phyloP scores from a whole-genome alignment of 92 coral and sea anemone species.

The Siderastrea siderea region DNA sequence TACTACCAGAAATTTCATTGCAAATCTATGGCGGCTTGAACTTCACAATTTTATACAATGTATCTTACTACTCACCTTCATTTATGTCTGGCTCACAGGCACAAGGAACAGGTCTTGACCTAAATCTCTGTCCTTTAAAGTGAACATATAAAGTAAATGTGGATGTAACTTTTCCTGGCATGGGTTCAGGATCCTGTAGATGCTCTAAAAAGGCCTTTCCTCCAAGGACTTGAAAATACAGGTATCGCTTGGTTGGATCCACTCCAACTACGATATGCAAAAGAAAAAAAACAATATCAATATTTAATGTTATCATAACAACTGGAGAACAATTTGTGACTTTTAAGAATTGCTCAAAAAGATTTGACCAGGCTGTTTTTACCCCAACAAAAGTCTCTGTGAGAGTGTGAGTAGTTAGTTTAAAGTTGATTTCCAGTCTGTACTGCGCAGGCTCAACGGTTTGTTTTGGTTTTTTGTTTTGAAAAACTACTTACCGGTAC shows the following conservation, averaged over 20 bases:
- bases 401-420: too few species aligned
- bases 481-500: too few species aligned
- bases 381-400: too few species aligned
- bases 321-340: too few species aligned
- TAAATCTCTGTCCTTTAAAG: slow-evolving; percentile 97
- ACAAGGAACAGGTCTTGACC: slow-evolving; percentile 95
- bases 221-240: slow-evolving; percentile 95
- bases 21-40: too few species aligned
- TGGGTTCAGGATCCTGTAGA: slow-evolving; percentile 96
- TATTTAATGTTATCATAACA: neutral
- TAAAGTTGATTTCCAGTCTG: too few species aligned
- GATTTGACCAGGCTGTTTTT: too few species aligned
- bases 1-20: too few species aligned
- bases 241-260: slow-evolving; percentile 96
- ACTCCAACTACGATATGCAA: slow-evolving; percentile 70
- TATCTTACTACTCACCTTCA: slow-evolving; percentile 76
- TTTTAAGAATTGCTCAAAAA: too few species aligned
- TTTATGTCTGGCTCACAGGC: slow-evolving; percentile 98
- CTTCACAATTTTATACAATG: too few species aligned
- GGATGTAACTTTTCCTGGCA: slow-evolving; percentile 95
- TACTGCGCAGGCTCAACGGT: too few species aligned
- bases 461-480: too few species aligned
- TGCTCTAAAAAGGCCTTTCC: slow-evolving; percentile 99
- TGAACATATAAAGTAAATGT: slow-evolving; percentile 92
- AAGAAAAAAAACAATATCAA: neutral